Evolutionary conservation across 2,113 vertebrate genomes (phyloP), one percentile per base, ranked within the genome.

Genomic region (Sciurus niger): DNA sequence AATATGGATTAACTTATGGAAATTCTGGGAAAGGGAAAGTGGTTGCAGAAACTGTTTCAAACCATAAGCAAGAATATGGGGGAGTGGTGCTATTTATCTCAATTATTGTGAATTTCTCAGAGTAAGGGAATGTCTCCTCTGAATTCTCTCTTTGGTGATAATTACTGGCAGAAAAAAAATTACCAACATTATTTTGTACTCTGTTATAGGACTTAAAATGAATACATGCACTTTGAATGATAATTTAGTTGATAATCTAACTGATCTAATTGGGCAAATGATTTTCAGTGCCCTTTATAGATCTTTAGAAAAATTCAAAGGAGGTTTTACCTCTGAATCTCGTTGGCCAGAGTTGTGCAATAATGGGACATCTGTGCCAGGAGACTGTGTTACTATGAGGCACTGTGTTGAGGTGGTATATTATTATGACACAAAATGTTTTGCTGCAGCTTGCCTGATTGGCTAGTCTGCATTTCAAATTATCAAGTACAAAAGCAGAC

Each of bases 221-320:
- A 10, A 65, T 68, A 34, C 84, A 10, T 92, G 16, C 73, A 25
- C 20, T 91, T 88, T 84, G 51, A 34, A 16, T 60, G 1, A 51
- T 91, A 95, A 93, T 51, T 78, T 72, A 37, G 58, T n/a, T 30
- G 37, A 48, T 91, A 88, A 40, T 32, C 65, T 65, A 79, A 32
- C 8, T 79, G 79, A 24, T 1, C 55, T 73, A 78, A 51, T 4
- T 16, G 22, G 40, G 37, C 18, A 74, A 68, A 72, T 34, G 10
- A 20, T 58, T 76, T 37, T 92, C 8, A 51, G 4, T 92, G 18
- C 0, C 11, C 3, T 84, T 40, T 76, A 9, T 18, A 14, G 1
- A 24, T 30, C 83, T 68, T 78, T 58, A 65, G 76, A 84, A 74
- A 88, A 74, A 48, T 60, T 2, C 22, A 40, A 68, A 74, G 37